Conservation (phyloP, 2,113 vertebrate species). For the Aldabrachelys gigantea region DNA sequence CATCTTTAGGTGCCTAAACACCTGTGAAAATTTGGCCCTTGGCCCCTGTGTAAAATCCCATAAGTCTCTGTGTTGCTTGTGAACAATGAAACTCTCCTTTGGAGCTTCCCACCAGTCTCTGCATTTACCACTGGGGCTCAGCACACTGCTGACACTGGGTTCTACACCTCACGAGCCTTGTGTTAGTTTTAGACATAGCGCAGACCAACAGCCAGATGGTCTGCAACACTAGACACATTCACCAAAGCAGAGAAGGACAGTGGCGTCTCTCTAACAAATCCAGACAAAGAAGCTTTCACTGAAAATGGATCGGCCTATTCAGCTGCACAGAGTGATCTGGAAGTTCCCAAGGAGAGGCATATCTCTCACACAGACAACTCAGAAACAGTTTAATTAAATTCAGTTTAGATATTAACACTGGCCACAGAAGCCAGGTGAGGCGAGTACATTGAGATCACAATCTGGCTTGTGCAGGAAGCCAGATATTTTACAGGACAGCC, state of each 20-base stretch:
- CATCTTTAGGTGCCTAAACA: conserved; percentile 18
- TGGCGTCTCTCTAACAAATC: neutral
- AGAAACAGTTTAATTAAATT: neutral
- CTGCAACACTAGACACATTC: neutral
- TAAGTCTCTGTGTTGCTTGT: neutral
- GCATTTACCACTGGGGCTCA: neutral
- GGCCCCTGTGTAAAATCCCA: neutral
- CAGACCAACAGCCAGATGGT: neutral
- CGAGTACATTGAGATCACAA: neutral
- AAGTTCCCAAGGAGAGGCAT: neutral
- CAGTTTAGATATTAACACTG: neutral
- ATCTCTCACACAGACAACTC: neutral
- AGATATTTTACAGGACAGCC: neutral
- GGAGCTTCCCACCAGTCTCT: neutral
- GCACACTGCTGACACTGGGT: neutral
- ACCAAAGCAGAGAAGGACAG: neutral
- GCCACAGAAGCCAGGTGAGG: neutral
- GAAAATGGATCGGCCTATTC: neutral
- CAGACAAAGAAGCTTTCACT: neutral
- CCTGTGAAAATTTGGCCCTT: neutral
- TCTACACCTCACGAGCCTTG: neutral
- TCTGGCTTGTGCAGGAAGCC: neutral
- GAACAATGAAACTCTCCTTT: neutral
- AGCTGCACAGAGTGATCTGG: neutral
- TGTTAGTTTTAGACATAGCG: neutral